Evolutionary conservation across 2,113 vertebrate genomes (phyloP).

Genomic region (Lucifuga dentata): DNA sequence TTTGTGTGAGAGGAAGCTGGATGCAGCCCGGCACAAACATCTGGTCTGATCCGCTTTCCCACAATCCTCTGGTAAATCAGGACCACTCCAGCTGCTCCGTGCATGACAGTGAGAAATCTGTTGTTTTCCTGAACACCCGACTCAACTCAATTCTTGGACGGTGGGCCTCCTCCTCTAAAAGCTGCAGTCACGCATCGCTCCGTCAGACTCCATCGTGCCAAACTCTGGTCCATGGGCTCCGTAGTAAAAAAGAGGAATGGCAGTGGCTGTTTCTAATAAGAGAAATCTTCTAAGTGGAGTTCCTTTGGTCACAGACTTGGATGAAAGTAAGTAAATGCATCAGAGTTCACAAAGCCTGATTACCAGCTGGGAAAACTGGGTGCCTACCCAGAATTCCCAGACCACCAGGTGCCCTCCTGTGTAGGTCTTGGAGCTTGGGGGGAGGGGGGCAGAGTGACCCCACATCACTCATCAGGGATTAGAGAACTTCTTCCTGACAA

Average conservation of each 20-base stretch:
- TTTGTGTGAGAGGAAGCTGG: slow-evolving; percentile 33
- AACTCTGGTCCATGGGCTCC: slow-evolving; percentile 33
- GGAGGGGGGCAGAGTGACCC: no score
- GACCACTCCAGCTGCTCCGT: slow-evolving; percentile 58
- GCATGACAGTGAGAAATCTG: slow-evolving; percentile 67
- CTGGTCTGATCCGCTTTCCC: slow-evolving; percentile 55
- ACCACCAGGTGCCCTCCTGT: no score
- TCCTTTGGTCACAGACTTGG: not conserved
- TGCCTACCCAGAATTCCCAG: no score
- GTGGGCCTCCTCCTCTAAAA: slow-evolving; percentile 43
- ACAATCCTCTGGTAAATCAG: slow-evolving; percentile 52
- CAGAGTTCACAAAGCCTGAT: no score
- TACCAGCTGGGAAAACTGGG: no score
- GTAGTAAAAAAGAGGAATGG: not conserved
- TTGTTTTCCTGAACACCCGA: slow-evolving; percentile 57
- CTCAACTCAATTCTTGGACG: slow-evolving; percentile 55
- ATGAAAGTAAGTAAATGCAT: slow-evolving; percentile 7
- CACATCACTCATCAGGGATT: no score
- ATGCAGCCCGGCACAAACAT: slow-evolving; percentile 50
- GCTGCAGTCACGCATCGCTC: slow-evolving; percentile 66
- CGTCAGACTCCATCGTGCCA: slow-evolving; percentile 48
- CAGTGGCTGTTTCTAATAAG: not conserved
- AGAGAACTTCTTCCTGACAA: no score
- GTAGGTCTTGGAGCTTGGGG: no score
- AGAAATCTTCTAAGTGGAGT: slow-evolving; percentile 2